Evolutionary conservation across 1,140 invertebrate genomes (phyloP), one percentile per base, ranked within the genome.

Genomic region (Pseudachorutes palmiensis): DNA sequence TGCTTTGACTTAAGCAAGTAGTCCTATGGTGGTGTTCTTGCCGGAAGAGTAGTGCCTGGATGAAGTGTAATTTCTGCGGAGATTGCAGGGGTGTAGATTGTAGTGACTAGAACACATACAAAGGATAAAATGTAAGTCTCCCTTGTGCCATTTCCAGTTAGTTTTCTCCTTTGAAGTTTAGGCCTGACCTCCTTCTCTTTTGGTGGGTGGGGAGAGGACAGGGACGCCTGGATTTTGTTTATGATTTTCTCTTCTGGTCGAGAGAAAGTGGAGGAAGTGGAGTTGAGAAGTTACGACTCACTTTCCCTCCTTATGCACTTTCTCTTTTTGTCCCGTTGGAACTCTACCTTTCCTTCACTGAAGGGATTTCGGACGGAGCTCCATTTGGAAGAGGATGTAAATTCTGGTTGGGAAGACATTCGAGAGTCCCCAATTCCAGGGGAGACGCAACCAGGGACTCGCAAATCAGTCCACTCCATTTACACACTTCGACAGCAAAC

Each of bases 401-500:
- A 28, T 57, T 28, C 26, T 22, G 26, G 51, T 22, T 28, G 51
- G 19, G 36, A 19, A 45, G 36, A 45, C 36, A 45, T 45, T 26
- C 14, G 65, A 49, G 36, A 59, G 65, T 48, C 48, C 59, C 33
- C 65, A 51, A 62, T 67, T 67, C 60, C 41, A 29, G 59, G 58
- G 28, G 24, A 59, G 64, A 62, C 57, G 58, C 48, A 65, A 65
- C 64, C 65, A 61, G 68, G 68, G 68, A 70, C 55, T 70, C 68
- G 68, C 68, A 70, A 70, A 70, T 70, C 68, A 70, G 68, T 66
- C 68, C 64, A 65, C 48, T 28, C 58, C 55, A 45, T 45, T 45
- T 45, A 45, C 36, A 45, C 36, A 9, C 36, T 45, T 45, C 36
- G 36, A 45, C 36, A 45, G 19, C 36, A 45, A 45, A 9, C 19